These are phyloP conservation scores for Sebastolobus altivelis DNA, from an alignment of 2,797 vertebrate genomes.

Conservation along the genomic window DNA sequence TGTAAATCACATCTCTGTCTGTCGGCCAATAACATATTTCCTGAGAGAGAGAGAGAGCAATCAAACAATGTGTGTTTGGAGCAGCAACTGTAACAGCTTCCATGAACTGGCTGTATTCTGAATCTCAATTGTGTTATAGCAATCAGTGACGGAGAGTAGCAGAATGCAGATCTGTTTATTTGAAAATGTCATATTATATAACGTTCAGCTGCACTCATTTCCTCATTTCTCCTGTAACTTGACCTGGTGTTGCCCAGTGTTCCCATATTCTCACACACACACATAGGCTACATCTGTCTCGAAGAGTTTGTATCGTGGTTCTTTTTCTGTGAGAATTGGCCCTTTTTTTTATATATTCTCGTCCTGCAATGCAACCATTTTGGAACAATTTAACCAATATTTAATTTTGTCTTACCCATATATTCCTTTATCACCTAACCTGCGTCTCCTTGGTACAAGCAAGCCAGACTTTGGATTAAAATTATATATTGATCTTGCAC, in stretches of 20 bases:
- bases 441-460: conserved; percentile 7
- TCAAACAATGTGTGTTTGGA: conserved; percentile 54
- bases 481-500: background rate
- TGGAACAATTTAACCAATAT: conserved; percentile 20
- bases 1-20: conserved; percentile 53
- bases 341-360: conserved; percentile 6
- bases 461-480: background rate
- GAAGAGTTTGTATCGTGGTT: conserved; percentile 9
- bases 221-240: conserved; percentile 48
- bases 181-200: conserved; percentile 64
- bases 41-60: conserved; percentile 33
- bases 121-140: conserved; percentile 58
- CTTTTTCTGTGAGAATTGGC: background rate
- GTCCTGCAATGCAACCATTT: background rate
- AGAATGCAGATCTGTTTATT: conserved; percentile 64
- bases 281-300: conserved; percentile 15
- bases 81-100: conserved; percentile 2
- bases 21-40: conserved; percentile 40
- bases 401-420: conserved; percentile 10
- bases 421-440: conserved; percentile 31
- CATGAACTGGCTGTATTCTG: conserved; percentile 21
- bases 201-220: conserved; percentile 40
- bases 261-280: conserved; percentile 36
- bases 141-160: conserved; percentile 55
- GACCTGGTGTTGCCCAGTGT: conserved; percentile 36